Conservation (phyloP, 2,797 vertebrate genomes). For the Austrolebias charrua region DNA sequence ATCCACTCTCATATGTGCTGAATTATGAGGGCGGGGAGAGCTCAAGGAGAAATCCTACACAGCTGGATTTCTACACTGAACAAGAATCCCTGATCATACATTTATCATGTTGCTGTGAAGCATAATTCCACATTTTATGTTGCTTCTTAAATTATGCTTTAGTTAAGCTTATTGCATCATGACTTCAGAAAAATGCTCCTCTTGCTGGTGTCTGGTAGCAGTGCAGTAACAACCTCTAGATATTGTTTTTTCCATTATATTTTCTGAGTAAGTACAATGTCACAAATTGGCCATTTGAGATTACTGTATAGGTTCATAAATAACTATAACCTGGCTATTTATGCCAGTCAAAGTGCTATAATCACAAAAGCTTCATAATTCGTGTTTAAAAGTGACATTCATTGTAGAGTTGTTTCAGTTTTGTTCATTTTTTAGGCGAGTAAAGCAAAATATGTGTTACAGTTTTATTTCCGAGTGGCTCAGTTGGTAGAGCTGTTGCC, state of each 20-base stretch:
- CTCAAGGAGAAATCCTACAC: background rate
- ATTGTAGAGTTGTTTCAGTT: no score
- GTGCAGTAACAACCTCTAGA: background rate
- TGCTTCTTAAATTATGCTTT: background rate
- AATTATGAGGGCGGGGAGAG: background rate
- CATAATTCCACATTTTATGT: background rate
- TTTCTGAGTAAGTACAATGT: background rate
- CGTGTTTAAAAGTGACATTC: no score
- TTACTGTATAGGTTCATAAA: background rate
- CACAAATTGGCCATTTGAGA: conserved; percentile 13
- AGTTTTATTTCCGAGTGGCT: no score
- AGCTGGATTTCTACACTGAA: background rate
- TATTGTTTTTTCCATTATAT: background rate
- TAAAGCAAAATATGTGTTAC: no score
- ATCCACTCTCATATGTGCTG: background rate
- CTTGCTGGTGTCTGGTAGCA: background rate
- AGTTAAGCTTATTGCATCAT: background rate
- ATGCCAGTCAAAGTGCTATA: no score
- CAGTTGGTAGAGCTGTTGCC: no score
- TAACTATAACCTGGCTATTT: no score
- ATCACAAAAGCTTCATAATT: no score
- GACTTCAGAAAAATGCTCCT: background rate
- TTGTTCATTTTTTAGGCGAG: no score
- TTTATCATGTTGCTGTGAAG: background rate
- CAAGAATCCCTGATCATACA: background rate